A percentile compares a stretch with the other conserved stretches of the same genome.
Conservation (phyloP, 1,140 invertebrate genomes). For the Gyrodactylus bullatarudis region DNA sequence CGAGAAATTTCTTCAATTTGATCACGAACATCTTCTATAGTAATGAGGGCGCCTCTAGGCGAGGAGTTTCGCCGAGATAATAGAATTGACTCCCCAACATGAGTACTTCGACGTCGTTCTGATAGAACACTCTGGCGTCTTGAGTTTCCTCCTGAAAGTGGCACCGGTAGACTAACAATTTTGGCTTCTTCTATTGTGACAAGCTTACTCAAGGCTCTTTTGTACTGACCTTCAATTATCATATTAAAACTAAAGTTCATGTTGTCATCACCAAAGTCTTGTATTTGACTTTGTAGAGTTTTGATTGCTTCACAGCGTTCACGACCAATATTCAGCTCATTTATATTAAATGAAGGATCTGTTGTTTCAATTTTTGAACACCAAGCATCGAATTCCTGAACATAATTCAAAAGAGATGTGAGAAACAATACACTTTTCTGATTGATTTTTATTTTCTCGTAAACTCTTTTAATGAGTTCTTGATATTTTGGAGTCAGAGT, state of each 20-base stretch:
- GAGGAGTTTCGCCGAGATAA: background rate
- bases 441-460: background rate
- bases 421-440: background rate
- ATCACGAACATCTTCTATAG: background rate
- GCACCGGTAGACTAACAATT: too few species aligned
- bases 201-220: background rate
- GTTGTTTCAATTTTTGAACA: background rate
- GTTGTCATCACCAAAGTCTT: background rate
- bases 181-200: background rate
- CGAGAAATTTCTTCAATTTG: background rate
- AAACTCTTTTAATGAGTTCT: background rate
- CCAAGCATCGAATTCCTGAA: background rate
- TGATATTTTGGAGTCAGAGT: background rate
- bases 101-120: background rate
- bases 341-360: background rate
- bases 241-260: background rate
- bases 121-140: background rate
- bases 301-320: background rate
- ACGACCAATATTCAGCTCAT: background rate
- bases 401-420: background rate
- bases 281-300: background rate
- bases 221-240: background rate
- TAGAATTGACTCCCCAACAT: background rate
- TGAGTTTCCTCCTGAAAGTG: too few species aligned
- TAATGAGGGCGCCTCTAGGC: background rate